Evolutionary conservation across 1,140 invertebrate genomes (phyloP), one percentile per base, ranked within the genome.

Genomic region (Drosophila elegans): DNA sequence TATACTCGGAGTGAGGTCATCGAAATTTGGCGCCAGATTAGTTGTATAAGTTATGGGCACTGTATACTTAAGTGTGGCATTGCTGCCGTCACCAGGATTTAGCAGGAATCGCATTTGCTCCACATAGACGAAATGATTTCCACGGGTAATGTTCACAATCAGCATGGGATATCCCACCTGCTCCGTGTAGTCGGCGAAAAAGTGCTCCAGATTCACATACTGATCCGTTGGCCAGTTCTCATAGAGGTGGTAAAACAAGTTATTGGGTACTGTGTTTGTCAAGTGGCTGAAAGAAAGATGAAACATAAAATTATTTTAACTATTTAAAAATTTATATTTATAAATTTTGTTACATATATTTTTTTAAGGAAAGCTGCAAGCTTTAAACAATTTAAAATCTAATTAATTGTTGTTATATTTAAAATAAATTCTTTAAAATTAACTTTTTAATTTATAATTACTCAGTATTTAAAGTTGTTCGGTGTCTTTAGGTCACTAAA

Each of bases 101-200:
- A 94, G 38, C n/a, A 94, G 81, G 67, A 94, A 95, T 10, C 94
- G 93, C 75, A 92, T 48, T 83, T 95, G 93, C 3, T 42, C 60
- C 2, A 93, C 49, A 1, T n/a, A 13, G 5, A 66, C 49, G 0
- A 36, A 25, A 1, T 64, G 2, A 66, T 49, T 3, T 71, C 44
- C 10, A 5, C 5, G 9, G 9, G 27, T 41, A 5, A 16, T 9
- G 1, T 91, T 92, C 2, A 97, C 95, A 2, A 93, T 95, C 0
- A 98, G 88, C 0, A 98, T 93, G 0, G 98, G 98, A 86, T 95
- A 98, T 2, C 98, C 98, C 95, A 97, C 98, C 93, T 99, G 97
- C 21, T 94, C 93, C 0, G 96, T 98, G 96, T 97, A 99, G 0
- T 97, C 98, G 53, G 97, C 21, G 7, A 85, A 76, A 38, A 91